phyloP scores from a whole-genome alignment of 2,888 invertebrate genomes.

The Andrena bucephala region DNA sequence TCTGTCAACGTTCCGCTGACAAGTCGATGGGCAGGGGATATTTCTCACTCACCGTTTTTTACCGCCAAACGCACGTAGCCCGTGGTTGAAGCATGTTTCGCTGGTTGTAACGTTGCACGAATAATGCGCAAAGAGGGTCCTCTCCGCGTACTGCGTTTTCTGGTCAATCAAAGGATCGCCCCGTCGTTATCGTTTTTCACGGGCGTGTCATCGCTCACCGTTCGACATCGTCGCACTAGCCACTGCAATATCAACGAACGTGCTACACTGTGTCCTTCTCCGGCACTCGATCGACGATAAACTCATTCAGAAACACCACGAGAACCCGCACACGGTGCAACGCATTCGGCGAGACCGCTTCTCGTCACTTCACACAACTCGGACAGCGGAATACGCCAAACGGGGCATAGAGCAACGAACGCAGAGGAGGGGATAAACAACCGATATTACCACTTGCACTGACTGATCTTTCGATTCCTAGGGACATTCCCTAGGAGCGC shows the following conservation, averaged over 20 bases:
- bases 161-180: constrained; percentile 48
- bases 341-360: constrained; percentile 54
- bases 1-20: constrained; percentile 50
- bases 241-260: constrained; percentile 29
- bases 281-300: constrained; percentile 42
- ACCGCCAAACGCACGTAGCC: constrained; percentile 36
- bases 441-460: constrained; percentile 51
- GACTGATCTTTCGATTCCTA: constrained; percentile 54
- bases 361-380: constrained; percentile 49
- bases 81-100: constrained; percentile 61
- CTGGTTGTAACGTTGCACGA: constrained; percentile 39
- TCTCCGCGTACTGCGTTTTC: constrained; percentile 28
- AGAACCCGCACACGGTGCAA: constrained; percentile 39
- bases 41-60: constrained; percentile 53
- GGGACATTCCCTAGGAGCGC: constrained; percentile 55
- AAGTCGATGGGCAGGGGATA: constrained; percentile 6
- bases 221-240: constrained; percentile 44
- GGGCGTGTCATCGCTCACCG: constrained; percentile 75
- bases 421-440: constrained; percentile 55
- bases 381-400: constrained; percentile 60
- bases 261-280: constrained; percentile 25
- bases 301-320: constrained; percentile 43
- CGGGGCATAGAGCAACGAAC: constrained; percentile 61
- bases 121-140: constrained; percentile 24
- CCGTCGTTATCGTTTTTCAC: constrained; percentile 61